phyloP scores from a whole-genome alignment of 2,113 vertebrate genomes.

The Boleophthalmus pectinirostris region DNA sequence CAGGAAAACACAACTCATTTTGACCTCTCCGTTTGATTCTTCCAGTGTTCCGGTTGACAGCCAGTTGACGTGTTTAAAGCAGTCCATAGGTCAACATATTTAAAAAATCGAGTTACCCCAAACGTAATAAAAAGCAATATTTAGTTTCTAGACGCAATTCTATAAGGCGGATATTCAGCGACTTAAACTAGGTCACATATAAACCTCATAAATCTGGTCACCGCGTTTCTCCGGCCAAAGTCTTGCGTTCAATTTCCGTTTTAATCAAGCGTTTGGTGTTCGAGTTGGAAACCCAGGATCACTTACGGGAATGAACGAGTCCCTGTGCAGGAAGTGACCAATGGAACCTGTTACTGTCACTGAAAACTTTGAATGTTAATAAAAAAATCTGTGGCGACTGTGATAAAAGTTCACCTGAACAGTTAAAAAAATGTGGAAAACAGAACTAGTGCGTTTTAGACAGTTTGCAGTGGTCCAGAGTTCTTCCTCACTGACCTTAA shows the following conservation, averaged over 20 bases:
- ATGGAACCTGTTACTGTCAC: conserved; percentile 35
- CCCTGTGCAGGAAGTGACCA: conserved; percentile 64
- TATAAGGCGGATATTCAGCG: not conserved
- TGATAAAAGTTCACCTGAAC: not conserved
- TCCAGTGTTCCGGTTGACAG: no score
- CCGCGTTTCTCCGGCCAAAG: not conserved
- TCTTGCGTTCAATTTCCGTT: conserved; percentile 22
- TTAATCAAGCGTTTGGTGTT: conserved; percentile 18
- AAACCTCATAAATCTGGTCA: not conserved
- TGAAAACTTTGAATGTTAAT: not conserved
- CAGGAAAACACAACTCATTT: no score
- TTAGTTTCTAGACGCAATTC: not conserved
- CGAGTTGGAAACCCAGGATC: conserved; percentile 51
- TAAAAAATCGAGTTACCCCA: no score
- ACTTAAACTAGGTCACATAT: not conserved
- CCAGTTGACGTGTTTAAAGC: no score
- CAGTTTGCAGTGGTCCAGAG: no score
- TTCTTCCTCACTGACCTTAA: no score
- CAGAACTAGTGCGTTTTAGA: no score
- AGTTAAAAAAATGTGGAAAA: no score
- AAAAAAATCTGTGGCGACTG: not conserved
- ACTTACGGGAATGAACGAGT: conserved; percentile 54
- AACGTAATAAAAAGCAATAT: no score
- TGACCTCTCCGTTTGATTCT: no score
- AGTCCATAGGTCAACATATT: no score